phyloP scores from a whole-genome alignment of 2,797 vertebrate species.

The Trematomus bernacchii region DNA sequence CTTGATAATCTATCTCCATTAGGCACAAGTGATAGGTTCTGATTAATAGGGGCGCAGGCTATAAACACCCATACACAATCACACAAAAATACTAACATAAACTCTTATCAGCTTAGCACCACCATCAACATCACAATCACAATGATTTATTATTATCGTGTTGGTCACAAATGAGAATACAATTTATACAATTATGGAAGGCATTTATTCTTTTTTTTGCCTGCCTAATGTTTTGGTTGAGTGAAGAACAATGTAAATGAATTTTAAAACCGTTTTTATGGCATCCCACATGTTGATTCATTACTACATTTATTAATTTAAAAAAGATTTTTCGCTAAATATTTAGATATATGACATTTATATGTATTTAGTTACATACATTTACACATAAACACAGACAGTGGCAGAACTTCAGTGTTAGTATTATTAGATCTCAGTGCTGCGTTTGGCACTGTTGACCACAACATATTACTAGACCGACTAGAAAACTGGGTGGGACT shows the following conservation, averaged over 20 bases:
- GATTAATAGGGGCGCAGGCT: slow-evolving; percentile 75
- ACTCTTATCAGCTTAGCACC: slow-evolving; percentile 54
- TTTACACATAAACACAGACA: too few species aligned
- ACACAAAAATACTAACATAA: slow-evolving; percentile 52
- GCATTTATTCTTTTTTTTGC: slow-evolving; percentile 25
- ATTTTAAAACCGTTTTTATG: slow-evolving; percentile 3
- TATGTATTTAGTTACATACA: background rate
- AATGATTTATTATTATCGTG: slow-evolving; percentile 65
- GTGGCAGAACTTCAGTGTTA: too few species aligned
- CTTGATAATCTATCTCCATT: slow-evolving; percentile 83
- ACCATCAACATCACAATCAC: slow-evolving; percentile 61
- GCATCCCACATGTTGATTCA: background rate
- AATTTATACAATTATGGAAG: slow-evolving; percentile 51
- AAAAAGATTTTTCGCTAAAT: background rate
- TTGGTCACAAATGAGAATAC: slow-evolving; percentile 61
- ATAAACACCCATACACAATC: slow-evolving; percentile 65
- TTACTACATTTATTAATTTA: background rate
- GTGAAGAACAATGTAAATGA: slow-evolving; percentile 29
- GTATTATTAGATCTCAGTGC: too few species aligned
- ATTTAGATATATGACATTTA: background rate
- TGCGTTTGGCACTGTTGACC: too few species aligned
- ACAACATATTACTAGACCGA: too few species aligned
- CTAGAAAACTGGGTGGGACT: too few species aligned
- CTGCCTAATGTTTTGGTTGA: slow-evolving; percentile 9
- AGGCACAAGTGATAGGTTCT: slow-evolving; percentile 78